phyloP scores from a whole-genome alignment of 2,113 vertebrate species.

The Pogonocichla stellata region DNA sequence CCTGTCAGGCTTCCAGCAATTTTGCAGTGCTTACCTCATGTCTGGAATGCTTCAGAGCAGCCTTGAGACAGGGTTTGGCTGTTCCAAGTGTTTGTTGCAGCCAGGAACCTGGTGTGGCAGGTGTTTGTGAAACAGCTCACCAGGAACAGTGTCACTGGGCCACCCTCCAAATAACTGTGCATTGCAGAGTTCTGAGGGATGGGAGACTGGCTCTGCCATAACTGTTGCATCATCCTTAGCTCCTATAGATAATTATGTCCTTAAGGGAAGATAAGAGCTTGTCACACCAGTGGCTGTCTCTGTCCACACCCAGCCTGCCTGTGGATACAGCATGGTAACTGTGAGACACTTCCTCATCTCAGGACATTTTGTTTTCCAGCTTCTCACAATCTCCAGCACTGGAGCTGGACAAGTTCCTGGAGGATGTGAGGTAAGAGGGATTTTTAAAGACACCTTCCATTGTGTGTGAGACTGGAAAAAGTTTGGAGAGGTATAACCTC shows the following conservation, averaged over 20 bases:
- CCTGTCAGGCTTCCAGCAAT: background rate
- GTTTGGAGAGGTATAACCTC: background rate
- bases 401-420: slow-evolving; percentile 97
- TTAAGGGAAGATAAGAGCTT: background rate
- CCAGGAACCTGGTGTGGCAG: background rate
- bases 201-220: background rate
- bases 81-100: background rate
- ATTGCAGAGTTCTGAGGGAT: background rate
- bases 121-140: background rate
- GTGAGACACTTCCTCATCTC: background rate
- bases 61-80: background rate
- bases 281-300: background rate
- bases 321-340: background rate
- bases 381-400: slow-evolving; percentile 96
- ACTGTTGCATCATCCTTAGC: background rate
- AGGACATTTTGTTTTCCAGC: slow-evolving; percentile 53
- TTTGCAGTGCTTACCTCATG: background rate
- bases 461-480: background rate
- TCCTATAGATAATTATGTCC: background rate
- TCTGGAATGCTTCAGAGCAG: background rate
- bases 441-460: background rate
- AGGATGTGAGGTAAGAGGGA: slow-evolving; percentile 89
- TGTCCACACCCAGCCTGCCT: background rate
- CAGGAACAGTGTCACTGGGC: background rate
- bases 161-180: background rate